phyloP scores from a whole-genome alignment of 2,888 invertebrate genomes.

The Tanytarsus gracilentus region DNA sequence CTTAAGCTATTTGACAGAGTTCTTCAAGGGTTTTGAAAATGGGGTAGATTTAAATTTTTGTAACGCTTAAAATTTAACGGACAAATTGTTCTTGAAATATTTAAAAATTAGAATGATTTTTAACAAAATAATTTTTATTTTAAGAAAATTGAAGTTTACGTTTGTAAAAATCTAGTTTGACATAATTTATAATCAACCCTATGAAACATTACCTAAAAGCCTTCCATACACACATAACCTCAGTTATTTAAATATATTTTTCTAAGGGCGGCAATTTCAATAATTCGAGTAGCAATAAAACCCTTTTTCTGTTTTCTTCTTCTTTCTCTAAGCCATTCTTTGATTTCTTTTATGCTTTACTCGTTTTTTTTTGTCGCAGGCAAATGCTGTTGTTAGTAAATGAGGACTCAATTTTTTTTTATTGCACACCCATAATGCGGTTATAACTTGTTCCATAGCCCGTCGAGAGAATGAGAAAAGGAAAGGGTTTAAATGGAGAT shows the following conservation, averaged over 20 bases:
- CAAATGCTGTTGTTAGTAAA: not conserved
- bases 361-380: not conserved
- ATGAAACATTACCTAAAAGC: no score
- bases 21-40: no score
- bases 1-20: slow-evolving; percentile 16
- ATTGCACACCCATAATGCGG: slow-evolving; percentile 9
- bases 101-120: no score
- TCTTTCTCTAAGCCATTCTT: not conserved
- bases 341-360: not conserved
- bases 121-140: no score
- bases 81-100: no score
- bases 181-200: no score
- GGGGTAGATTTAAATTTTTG: no score
- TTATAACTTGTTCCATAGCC: not conserved
- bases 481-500: not conserved
- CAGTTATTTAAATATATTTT: not conserved
- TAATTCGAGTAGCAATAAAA: slow-evolving; percentile 25
- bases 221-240: not conserved
- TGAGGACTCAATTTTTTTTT: not conserved
- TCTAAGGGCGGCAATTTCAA: slow-evolving; percentile 28
- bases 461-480: no score
- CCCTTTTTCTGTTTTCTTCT: not conserved
- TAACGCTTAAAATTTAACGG: no score
- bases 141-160: no score
- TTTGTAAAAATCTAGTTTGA: no score